phyloP scores from a whole-genome alignment of 1,140 invertebrate species.

The Fopius arisanus region DNA sequence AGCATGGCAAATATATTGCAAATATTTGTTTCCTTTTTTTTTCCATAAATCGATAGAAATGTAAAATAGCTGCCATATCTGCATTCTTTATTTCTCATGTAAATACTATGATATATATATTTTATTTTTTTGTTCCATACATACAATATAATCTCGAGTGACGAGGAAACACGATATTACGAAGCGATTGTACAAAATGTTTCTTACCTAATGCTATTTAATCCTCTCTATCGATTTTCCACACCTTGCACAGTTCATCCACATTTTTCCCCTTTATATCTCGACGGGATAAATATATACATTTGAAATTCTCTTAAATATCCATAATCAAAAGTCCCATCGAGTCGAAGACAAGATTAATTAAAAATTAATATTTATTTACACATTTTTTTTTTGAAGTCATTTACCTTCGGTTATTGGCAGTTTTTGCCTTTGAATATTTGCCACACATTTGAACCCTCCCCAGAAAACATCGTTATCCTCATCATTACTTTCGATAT shows the following conservation, averaged over 20 bases:
- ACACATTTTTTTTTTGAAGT: background rate
- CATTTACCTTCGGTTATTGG: slow-evolving; percentile 1
- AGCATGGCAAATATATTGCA: slow-evolving; percentile 39
- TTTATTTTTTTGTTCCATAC: slow-evolving; percentile 22
- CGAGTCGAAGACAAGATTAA: slow-evolving; percentile 31
- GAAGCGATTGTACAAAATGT: slow-evolving; percentile 20
- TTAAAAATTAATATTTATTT: slow-evolving; percentile 25
- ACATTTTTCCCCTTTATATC: background rate
- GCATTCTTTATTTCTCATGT: slow-evolving; percentile 24
- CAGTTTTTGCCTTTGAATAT: slow-evolving; percentile 13
- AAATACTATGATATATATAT: slow-evolving; percentile 30
- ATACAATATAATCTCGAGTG: slow-evolving; percentile 4
- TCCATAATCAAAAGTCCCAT: slow-evolving; percentile 17
- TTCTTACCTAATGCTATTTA: slow-evolving; percentile 25
- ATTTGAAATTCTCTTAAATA: slow-evolving; percentile 20
- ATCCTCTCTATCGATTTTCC: slow-evolving; percentile 18
- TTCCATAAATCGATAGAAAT: slow-evolving; percentile 29
- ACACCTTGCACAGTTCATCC: background rate
- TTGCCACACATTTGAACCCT: background rate
- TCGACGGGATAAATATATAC: slow-evolving; percentile 13
- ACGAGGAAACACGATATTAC: slow-evolving; percentile 14
- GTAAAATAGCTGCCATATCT: slow-evolving; percentile 41
- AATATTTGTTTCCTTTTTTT: slow-evolving; percentile 37
- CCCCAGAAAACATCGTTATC: background rate
- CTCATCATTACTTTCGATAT: slow-evolving; percentile 1